phyloP scores from a whole-genome alignment of 1,140 invertebrate genomes.

The Drosophila varians region DNA sequence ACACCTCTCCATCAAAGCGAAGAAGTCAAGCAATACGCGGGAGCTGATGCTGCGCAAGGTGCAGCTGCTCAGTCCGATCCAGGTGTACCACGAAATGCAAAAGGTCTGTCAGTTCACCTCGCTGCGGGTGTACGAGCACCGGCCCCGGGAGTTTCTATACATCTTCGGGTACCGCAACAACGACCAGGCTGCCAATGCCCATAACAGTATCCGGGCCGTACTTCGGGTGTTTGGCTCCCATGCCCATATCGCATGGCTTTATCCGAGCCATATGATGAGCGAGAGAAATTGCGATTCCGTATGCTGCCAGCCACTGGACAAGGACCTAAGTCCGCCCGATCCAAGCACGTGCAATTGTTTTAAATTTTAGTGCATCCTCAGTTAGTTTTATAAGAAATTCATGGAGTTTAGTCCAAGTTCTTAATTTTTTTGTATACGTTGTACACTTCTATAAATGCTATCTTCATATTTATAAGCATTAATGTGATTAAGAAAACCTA shows the following conservation, averaged over 20 bases:
- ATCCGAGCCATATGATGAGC: background rate
- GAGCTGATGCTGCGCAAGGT: constrained; percentile 21
- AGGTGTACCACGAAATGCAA: constrained; percentile 44
- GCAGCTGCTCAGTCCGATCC: constrained; percentile 9
- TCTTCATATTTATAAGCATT: background rate
- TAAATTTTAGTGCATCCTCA: background rate
- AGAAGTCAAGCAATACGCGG: constrained; percentile 28
- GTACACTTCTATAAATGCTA: background rate
- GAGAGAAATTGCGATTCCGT: background rate
- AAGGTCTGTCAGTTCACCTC: constrained; percentile 13
- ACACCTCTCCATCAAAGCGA: constrained; percentile 2
- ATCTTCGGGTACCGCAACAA: constrained; percentile 46
- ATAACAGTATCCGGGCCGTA: constrained; percentile 4
- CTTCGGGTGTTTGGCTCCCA: constrained; percentile 18
- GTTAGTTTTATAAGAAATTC: background rate
- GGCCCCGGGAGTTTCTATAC: constrained; percentile 9
- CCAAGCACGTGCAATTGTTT: constrained; percentile 19
- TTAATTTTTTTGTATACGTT: background rate
- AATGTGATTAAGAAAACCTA: background rate
- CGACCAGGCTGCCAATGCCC: constrained; percentile 31
- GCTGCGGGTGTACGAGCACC: constrained; percentile 25
- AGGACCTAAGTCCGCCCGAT: too few species aligned
- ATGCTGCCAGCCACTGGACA: constrained; percentile 31
- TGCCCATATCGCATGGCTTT: constrained; percentile 38
- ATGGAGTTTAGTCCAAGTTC: background rate